Evolutionary conservation across 2,888 invertebrate genomes (phyloP).

Genomic region (Lepidochitona cinerea): DNA sequence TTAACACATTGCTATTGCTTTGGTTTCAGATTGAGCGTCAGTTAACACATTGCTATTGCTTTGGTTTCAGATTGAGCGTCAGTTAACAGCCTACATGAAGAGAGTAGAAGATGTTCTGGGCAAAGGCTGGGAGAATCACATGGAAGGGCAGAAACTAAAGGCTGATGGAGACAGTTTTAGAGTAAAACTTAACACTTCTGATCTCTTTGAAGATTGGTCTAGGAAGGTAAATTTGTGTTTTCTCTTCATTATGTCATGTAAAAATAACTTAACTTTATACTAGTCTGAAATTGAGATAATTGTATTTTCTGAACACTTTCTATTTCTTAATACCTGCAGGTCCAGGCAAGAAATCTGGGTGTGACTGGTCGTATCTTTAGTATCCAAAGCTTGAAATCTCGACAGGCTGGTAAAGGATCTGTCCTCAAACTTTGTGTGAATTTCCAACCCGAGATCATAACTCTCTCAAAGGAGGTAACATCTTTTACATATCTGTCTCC

Average conservation of each 20-base stretch:
- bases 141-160: constrained; percentile 96
- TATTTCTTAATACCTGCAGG: constrained; percentile 49
- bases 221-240: constrained; percentile 54
- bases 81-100: constrained; percentile 94
- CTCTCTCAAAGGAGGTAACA: constrained; percentile 95
- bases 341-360: constrained; percentile 93
- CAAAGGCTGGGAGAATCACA: constrained; percentile 99
- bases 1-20: no score
- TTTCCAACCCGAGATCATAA: constrained; percentile 98
- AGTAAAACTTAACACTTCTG: constrained; percentile 94
- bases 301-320: not conserved
- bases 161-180: constrained; percentile 98
- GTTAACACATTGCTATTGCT: not conserved
- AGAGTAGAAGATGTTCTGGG: constrained; percentile 98
- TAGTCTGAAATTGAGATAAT: not conserved
- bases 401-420: constrained; percentile 73
- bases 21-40: no score
- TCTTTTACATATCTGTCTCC: no score
- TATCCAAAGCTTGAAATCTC: constrained; percentile 78
- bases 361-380: constrained; percentile 95
- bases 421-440: constrained; percentile 87
- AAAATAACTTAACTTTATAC: no score
- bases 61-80: constrained; percentile 83
- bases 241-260: not conserved
- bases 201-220: constrained; percentile 99